phyloP scores from a whole-genome alignment of 2,113 vertebrate species.

The Lasiurus borealis region DNA sequence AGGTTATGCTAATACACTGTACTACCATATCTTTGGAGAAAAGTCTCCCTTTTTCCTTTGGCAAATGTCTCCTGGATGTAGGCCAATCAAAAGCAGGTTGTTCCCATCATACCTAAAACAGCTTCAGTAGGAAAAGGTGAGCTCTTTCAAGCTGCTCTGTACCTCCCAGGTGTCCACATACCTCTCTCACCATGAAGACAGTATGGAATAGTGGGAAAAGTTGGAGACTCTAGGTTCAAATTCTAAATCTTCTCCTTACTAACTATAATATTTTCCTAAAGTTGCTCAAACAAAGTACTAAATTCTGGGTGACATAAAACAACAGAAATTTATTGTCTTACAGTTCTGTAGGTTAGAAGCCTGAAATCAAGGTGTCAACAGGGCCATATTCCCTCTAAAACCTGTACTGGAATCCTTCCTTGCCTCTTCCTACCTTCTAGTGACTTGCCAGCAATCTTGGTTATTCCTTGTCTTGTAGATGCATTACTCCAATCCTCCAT shows the following conservation, averaged over 20 bases:
- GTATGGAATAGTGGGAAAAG: background rate
- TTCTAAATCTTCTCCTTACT: constrained; percentile 18
- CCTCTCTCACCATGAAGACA: background rate
- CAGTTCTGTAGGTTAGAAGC: background rate
- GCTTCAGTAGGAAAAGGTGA: background rate
- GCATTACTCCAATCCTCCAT: background rate
- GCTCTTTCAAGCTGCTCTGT: constrained; percentile 1
- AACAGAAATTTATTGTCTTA: background rate
- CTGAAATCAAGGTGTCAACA: background rate
- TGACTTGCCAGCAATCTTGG: background rate
- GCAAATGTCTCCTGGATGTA: constrained; percentile 38
- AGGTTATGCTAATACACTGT: background rate
- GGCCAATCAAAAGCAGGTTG: background rate
- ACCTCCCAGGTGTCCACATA: constrained; percentile 5
- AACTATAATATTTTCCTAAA: constrained; percentile 26
- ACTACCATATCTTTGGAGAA: constrained; percentile 52
- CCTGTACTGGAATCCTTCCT: background rate
- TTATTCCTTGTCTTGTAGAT: background rate
- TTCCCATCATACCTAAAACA: constrained; percentile 10
- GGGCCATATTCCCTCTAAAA: constrained; percentile 28
- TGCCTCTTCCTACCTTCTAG: background rate
- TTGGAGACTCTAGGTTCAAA: background rate
- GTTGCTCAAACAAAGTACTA: background rate
- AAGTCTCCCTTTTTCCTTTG: constrained; percentile 33
- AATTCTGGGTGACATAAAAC: constrained; percentile 30